Evolutionary conservation across 2,888 invertebrate species (phyloP), one percentile per base, ranked within the genome.

Genomic region (Sesamia inferens): DNA sequence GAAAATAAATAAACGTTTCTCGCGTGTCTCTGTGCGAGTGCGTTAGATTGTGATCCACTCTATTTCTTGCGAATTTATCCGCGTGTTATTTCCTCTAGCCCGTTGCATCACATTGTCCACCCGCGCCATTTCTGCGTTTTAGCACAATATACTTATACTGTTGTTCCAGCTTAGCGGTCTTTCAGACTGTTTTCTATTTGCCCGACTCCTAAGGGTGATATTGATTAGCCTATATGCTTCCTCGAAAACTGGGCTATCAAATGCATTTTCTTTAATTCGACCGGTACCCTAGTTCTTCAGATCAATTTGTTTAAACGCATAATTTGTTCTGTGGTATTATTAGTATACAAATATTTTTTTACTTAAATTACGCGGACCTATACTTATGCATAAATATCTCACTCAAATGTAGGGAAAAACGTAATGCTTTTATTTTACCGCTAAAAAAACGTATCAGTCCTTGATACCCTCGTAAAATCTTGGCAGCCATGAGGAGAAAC

Each of bases 1-100:
- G 79, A 77, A 82, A 79, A 74, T 77, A 86, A 88, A 87, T n/a
- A n/a, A n/a, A n/a, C 85, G 86, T 82, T 84, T 82, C 85, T 79
- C 82, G 84, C 78, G 85, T 82, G 78, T 82, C 87, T 85, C 88
- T 81, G 79, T 80, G 87, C 86, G 87, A 88, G 84, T 82, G 83
- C 82, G 81, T 85, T 87, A 83, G 89, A 91, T 91, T 87, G 83
- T 81, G 68, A 87, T 85, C 87, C 85, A 80, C 86, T 84, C 82
- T 74, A 83, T 78, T 79, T 81, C 76, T 83, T 79, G 57, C 64
- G n/a, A n/a, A 10, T 54, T 54, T 10, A 10, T 10, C 10, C 10
- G n/a, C n/a, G 10, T 51, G 19, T 19, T n/a, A 51, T 51, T 51
- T 19, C 8, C 8, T 10, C 51, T 1, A 51, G 10, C 4, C 4